phyloP scores from a whole-genome alignment of 1,140 invertebrate genomes.

The Dendrolimus kikuchii region DNA sequence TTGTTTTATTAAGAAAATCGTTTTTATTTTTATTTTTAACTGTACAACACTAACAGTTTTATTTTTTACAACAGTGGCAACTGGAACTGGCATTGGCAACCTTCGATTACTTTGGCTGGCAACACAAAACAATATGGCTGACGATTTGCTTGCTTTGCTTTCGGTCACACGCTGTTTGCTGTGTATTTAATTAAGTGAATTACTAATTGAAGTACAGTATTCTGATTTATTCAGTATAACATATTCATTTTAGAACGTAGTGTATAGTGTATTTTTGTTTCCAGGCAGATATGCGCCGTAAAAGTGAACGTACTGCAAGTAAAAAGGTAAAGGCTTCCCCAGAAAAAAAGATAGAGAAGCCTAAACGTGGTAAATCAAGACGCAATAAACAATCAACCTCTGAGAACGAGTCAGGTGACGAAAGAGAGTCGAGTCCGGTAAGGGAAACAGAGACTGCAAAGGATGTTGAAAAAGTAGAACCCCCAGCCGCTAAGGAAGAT shows the following conservation, averaged over 20 bases:
- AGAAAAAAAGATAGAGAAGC: constrained; percentile 55
- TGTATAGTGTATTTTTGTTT: constrained; percentile 11
- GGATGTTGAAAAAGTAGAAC: constrained; percentile 25
- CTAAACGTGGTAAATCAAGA: constrained; percentile 42
- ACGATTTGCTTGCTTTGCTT: too few species aligned
- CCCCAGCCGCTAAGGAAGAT: constrained; percentile 36
- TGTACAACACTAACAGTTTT: constrained; percentile 17
- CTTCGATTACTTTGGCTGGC: too few species aligned
- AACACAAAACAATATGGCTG: too few species aligned
- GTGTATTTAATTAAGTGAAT: too few species aligned
- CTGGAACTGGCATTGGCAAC: too few species aligned
- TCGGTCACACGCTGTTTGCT: too few species aligned
- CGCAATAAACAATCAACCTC: constrained; percentile 54
- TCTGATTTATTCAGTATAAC: too few species aligned
- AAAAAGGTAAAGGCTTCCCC: constrained; percentile 54
- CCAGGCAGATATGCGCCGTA: constrained; percentile 53
- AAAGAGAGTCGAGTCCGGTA: constrained; percentile 21
- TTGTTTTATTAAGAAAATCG: too few species aligned
- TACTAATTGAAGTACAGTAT: too few species aligned
- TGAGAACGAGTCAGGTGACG: constrained; percentile 52
- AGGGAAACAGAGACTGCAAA: constrained; percentile 23
- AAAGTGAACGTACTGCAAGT: constrained; percentile 51
- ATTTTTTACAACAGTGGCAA: constrained; percentile 7
- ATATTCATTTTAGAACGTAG: neutral
- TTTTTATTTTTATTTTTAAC: too few species aligned